Evolutionary conservation across 1,140 invertebrate genomes (phyloP).

Genomic region (Brachionus manjavacas): DNA sequence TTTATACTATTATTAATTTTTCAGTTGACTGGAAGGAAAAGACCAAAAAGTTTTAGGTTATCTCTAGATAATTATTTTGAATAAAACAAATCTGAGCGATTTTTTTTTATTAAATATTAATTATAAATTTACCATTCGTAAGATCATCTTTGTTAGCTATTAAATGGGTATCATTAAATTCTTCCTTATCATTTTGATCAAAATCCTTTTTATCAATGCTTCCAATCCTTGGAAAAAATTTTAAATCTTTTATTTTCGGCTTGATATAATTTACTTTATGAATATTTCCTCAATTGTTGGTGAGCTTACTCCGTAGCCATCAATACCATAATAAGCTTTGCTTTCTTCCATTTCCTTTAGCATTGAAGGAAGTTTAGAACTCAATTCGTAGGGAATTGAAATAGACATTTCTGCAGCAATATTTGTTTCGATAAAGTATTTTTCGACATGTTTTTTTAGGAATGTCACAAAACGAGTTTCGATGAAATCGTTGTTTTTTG

Average conservation of each 20-base stretch:
- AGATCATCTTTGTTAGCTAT: neutral
- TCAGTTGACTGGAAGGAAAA: too few relatives aligned
- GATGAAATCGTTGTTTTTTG: slow-evolving; percentile 59
- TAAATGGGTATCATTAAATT: neutral
- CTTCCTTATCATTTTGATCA: neutral
- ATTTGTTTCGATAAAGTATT: slow-evolving; percentile 51
- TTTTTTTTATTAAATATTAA: neutral
- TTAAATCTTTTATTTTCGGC: neutral
- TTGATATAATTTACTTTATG: slow-evolving; percentile 65
- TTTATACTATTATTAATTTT: too few relatives aligned
- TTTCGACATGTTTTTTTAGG: slow-evolving; percentile 48
- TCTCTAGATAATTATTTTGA: neutral
- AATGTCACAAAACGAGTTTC: slow-evolving; percentile 52
- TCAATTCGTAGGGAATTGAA: slow-evolving; percentile 53
- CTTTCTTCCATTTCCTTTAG: slow-evolving; percentile 65
- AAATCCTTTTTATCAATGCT: slow-evolving; percentile 19
- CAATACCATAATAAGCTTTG: slow-evolving; percentile 64
- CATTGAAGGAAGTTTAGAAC: slow-evolving; percentile 55
- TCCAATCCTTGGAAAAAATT: neutral
- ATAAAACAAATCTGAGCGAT: neutral
- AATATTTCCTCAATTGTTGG: slow-evolving; percentile 83
- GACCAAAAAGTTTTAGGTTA: too few relatives aligned
- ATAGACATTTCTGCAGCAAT: slow-evolving; percentile 54
- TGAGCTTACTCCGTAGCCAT: slow-evolving; percentile 71
- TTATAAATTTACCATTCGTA: neutral